Evolutionary conservation across 1,140 invertebrate genomes (phyloP).

Genomic region (Lordiphosa collinella): DNA sequence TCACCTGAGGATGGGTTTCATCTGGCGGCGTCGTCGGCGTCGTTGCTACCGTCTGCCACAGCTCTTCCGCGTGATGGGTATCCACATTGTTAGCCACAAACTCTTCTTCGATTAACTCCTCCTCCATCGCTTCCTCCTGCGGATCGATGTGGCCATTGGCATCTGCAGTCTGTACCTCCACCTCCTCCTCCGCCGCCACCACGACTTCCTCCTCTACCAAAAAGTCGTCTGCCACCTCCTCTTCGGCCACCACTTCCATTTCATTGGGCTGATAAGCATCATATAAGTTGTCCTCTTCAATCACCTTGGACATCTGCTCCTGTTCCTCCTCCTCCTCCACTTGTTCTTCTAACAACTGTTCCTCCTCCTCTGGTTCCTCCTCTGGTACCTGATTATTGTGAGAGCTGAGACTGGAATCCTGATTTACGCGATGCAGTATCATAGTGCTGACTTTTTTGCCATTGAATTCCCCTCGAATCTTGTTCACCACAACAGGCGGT

Average conservation of each 20-base stretch:
- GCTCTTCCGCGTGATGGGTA: constrained; percentile 1
- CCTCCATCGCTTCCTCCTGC: constrained; percentile 7
- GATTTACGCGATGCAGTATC: constrained; percentile 56
- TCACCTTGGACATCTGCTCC: constrained; percentile 3
- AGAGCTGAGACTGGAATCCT: constrained; percentile 38
- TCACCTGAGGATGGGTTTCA: constrained; percentile 15
- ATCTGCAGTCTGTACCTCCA: constrained; percentile 15
- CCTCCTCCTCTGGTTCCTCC: constrained; percentile 8
- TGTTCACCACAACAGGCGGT: constrained; percentile 20
- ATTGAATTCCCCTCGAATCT: constrained; percentile 43
- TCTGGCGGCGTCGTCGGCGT: too few species aligned
- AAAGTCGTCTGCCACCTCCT: constrained; percentile 24
- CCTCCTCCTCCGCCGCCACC: constrained; percentile 15
- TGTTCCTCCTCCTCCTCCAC: constrained; percentile 8
- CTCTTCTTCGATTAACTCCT: constrained; percentile 1
- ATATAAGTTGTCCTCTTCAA: constrained; percentile 30
- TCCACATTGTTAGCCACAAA: constrained; percentile 23
- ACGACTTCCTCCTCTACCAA: constrained; percentile 28
- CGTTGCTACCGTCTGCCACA: constrained; percentile 3
- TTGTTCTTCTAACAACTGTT: constrained; percentile 11
- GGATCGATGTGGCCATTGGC: constrained; percentile 29
- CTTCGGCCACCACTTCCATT: constrained; percentile 46
- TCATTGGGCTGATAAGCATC: constrained; percentile 37
- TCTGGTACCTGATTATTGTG: constrained; percentile 7
- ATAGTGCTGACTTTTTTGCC: constrained; percentile 64